These are phyloP conservation scores for Athripsodes cinereus DNA, from an alignment of 2,888 invertebrate species.

Conservation along the genomic window DNA sequence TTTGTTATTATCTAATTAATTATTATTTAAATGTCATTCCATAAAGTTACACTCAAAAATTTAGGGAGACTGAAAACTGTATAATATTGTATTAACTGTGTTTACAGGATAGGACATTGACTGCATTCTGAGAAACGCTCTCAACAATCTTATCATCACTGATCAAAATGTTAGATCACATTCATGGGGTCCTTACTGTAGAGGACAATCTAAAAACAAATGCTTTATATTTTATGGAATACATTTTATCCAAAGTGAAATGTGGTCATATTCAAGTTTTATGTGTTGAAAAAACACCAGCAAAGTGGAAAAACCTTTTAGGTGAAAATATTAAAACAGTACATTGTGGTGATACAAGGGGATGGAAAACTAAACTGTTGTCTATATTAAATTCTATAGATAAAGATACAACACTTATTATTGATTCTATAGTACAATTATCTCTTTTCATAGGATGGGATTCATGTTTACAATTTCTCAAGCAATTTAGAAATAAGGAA, in stretches of 20 bases:
- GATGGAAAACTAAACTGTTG: not conserved
- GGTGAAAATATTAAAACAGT: constrained; percentile 6
- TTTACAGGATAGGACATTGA: no score
- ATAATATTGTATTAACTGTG: no score
- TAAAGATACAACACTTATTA: constrained; percentile 32
- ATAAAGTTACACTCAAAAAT: no score
- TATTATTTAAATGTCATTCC: no score
- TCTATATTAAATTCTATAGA: not conserved
- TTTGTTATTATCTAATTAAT: no score
- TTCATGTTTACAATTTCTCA: constrained; percentile 10
- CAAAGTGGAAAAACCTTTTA: constrained; percentile 21
- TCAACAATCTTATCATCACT: no score
- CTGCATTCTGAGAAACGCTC: no score
- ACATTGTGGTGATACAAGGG: constrained; percentile 5
- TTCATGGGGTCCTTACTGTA: not conserved
- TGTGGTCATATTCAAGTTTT: not conserved
- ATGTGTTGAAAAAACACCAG: constrained; percentile 15
- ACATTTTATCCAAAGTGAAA: constrained; percentile 7
- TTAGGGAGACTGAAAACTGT: no score
- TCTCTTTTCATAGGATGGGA: constrained; percentile 39
- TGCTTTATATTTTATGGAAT: constrained; percentile 3
- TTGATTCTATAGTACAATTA: constrained; percentile 47
- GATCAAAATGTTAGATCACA: not conserved
- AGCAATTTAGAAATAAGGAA: constrained; percentile 8
- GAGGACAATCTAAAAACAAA: constrained; percentile 7